Evolutionary conservation across 2,113 vertebrate genomes (phyloP).

Genomic region (Vicugna pacos): DNA sequence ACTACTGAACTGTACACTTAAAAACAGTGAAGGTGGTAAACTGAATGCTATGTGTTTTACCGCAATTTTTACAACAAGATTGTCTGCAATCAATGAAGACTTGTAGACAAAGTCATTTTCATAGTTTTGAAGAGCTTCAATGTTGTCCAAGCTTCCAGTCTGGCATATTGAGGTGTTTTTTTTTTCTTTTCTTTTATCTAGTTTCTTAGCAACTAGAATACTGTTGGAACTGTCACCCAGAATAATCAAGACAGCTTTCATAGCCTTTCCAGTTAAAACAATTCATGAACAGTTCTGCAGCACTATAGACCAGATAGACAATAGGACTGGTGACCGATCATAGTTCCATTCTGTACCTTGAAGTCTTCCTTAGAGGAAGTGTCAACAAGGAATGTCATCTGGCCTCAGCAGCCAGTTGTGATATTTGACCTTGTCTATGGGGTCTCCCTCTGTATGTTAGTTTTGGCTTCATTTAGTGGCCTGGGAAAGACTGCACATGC

Average conservation of each 20-base stretch:
- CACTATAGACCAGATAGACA: slow-evolving; percentile 91
- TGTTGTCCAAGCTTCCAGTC: slow-evolving; percentile 93
- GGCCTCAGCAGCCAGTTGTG: slow-evolving; percentile 90
- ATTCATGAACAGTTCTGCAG: slow-evolving; percentile 90
- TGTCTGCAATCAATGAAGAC: slow-evolving; percentile 89
- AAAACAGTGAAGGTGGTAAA: neutral
- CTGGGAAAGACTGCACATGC: slow-evolving; percentile 87
- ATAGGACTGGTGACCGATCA: slow-evolving; percentile 95
- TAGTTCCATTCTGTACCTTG: slow-evolving; percentile 94
- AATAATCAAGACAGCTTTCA: slow-evolving; percentile 93
- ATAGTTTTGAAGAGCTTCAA: slow-evolving; percentile 92
- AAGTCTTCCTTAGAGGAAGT: slow-evolving; percentile 92
- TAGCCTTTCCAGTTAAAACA: slow-evolving; percentile 92
- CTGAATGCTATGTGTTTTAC: neutral
- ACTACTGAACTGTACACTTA: neutral
- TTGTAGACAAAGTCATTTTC: slow-evolving; percentile 92
- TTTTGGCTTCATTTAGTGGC: slow-evolving; percentile 88
- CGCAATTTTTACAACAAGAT: slow-evolving; percentile 87
- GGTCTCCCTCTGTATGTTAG: slow-evolving; percentile 91
- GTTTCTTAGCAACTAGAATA: slow-evolving; percentile 95
- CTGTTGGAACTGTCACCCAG: slow-evolving; percentile 91
- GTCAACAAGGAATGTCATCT: slow-evolving; percentile 91
- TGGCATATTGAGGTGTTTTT: slow-evolving; percentile 90
- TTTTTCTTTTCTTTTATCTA: slow-evolving; percentile 85
- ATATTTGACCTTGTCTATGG: slow-evolving; percentile 94